These are phyloP conservation scores for Chouioia cunea DNA, from an alignment of 2,888 invertebrate genomes.

Conservation along the genomic window DNA sequence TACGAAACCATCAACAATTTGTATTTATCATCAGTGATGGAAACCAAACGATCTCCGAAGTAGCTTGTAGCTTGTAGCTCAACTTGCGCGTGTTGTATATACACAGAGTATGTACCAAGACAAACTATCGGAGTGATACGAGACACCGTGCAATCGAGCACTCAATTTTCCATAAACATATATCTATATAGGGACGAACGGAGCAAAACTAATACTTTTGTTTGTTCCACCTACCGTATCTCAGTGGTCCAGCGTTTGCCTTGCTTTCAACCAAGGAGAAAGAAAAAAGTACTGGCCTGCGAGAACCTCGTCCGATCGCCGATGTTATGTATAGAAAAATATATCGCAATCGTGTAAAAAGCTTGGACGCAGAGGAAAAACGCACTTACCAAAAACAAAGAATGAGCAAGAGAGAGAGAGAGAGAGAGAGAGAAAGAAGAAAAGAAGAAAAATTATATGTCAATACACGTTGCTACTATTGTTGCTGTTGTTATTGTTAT, in stretches of 20 bases:
- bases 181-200: background rate
- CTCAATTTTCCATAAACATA: conserved; percentile 7
- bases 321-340: conserved; percentile 34
- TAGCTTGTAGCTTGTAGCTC: no score
- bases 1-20: background rate
- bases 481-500: no score
- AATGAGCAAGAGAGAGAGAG: no score
- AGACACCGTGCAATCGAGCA: background rate
- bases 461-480: no score
- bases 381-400: background rate
- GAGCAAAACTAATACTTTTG: conserved; percentile 27
- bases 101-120: background rate
- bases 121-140: conserved; percentile 13
- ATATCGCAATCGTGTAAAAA: conserved; percentile 47
- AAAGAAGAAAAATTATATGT: no score
- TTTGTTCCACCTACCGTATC: conserved; percentile 28
- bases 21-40: background rate
- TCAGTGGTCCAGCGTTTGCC: background rate
- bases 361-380: conserved; percentile 19
- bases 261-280: no score
- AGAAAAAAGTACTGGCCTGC: background rate
- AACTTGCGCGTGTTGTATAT: background rate
- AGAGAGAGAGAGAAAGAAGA: conserved; percentile 3
- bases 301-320: background rate
- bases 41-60: background rate